Evolutionary conservation across 2,888 invertebrate genomes (phyloP), one percentile per base, ranked within the genome.

Genomic region (Ptychoptera albimana): DNA sequence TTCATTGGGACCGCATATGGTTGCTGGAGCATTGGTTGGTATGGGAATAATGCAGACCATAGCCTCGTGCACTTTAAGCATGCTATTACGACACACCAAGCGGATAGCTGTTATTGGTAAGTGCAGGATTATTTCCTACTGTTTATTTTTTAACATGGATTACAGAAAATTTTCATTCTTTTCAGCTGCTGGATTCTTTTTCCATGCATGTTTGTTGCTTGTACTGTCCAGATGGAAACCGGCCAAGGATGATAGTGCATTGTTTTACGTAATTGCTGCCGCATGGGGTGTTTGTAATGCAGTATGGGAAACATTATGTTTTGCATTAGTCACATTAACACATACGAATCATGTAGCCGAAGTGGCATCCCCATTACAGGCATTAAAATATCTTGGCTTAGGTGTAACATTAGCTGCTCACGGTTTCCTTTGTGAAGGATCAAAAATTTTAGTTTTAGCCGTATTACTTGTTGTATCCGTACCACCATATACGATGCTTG

Each of bases 221-320:
- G 85, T 83, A 1, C 63, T 85, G 51, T 70, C 83, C 48, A 68
- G 82, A 30, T 86, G 86, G 86, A 76, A 82, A 49, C 86, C 86
- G 0, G 81, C 82, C 0, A 74, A 76, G 47, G 84, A 85, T 44
- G 86, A 86, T 54, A 74, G 83, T 12, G 86, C 85, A 1, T 68
- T 86, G 43, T 84, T 86, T 47, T 84, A 84, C 51, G 82, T 86
- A 15, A 82, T 86, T 42, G 82, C 84, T 2, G 84, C 86, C 0
- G 82, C 84, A 0, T 87, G 86, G 86, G 86, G 85, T 12, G 85
- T 86, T 2, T 86, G 86, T 61, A 84, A 85, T 45, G 82, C 83
- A 14, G 78, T 86, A 51, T 87, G 86, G 86, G 85, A 87, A 57
- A 82, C 83, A 4, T 60, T 74, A 15, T 59, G 70, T 42, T 67